Base-by-base conservation (phyloP, 2,797 vertebrate genomes). In the Artibeus jamaicensis region DNA sequence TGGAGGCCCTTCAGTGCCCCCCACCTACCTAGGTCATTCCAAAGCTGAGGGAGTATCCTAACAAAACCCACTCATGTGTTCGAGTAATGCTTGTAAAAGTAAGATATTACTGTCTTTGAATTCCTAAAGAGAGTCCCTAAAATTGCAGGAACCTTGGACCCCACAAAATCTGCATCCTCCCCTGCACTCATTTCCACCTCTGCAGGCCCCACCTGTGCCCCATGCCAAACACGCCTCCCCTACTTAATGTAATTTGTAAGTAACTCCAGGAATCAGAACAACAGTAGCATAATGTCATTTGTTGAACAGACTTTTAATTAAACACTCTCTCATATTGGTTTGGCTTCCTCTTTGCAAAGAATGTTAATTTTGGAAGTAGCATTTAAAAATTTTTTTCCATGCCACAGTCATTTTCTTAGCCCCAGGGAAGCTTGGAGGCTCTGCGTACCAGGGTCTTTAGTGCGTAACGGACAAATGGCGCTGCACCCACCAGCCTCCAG, bases 271-370 rank as follows among this genome's bases (percentile, higher is more conserved):
- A 96, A 59, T 57, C 55, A 59, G 79, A 53, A 53, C 2, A 1
- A 42, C 94, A 16, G 91, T 65, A 46, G 70, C 74, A 85, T 37
- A 39, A 86, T 57, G 37, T 92, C 91, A 71, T 95, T 94, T 94
- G 70, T 79, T 91, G 90, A 81, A 42, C 32, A 89, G 79, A 86
- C 29, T 93, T 91, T 48, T 93, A 96, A 97, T 84, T 91, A 95
- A 96, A 94, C 34, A 81, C 89, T 67, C 48, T 87, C 92, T 94
- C 73, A 48, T 76, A 55, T 87, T 85, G 42, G 84, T 87, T 95
- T 91, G 71, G 74, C 86, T 91, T 37, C 0, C 57, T 59, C 57
- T 15, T 78, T 73, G 48, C 67, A 73, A 62, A 39, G 46, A 74
- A 82, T 76, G 88, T 81, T 81, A 24, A 79, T 84, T 93, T 91